A percentile compares a stretch with the other conserved stretches of the same genome.
These are phyloP conservation scores for Epinotia ramella DNA, from an alignment of 2,888 invertebrate genomes.

Conservation along the genomic window DNA sequence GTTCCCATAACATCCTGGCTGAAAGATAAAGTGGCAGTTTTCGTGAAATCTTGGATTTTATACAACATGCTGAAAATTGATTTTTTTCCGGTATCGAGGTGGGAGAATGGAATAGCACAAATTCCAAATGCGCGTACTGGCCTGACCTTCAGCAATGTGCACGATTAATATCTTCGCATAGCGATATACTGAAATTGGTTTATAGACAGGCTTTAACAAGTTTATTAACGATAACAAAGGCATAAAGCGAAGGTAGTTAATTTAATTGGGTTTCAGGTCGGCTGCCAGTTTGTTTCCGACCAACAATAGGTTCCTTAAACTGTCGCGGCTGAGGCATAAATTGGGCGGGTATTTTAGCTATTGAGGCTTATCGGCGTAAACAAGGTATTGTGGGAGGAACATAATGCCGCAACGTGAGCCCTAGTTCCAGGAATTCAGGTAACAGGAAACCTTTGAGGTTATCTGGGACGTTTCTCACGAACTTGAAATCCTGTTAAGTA, in stretches of 20 bases:
- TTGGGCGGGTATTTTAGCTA: neutral
- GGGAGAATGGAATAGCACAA: no score
- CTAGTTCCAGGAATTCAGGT: neutral
- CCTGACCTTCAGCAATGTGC: neutral
- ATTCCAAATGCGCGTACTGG: no score
- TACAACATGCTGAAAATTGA: no score
- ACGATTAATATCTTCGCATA: neutral
- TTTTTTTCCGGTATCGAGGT: no score
- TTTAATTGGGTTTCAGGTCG: neutral
- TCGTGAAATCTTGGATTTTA: no score
- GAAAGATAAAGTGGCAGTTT: no score
- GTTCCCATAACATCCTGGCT: no score
- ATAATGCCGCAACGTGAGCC: neutral
- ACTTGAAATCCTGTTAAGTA: no score
- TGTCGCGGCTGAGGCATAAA: neutral
- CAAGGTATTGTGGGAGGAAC: neutral
- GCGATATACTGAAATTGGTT: neutral
- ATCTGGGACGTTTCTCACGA: no score
- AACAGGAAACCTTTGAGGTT: neutral
- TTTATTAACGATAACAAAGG: neutral
- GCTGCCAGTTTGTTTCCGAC: neutral
- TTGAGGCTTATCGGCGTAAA: neutral
- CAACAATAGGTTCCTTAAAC: constrained; percentile 16
- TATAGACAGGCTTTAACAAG: neutral
- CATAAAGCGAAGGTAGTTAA: constrained; percentile 3